These are phyloP conservation scores for Luffia ferchaultella DNA, from an alignment of 2,888 invertebrate species.

Conservation along the genomic window DNA sequence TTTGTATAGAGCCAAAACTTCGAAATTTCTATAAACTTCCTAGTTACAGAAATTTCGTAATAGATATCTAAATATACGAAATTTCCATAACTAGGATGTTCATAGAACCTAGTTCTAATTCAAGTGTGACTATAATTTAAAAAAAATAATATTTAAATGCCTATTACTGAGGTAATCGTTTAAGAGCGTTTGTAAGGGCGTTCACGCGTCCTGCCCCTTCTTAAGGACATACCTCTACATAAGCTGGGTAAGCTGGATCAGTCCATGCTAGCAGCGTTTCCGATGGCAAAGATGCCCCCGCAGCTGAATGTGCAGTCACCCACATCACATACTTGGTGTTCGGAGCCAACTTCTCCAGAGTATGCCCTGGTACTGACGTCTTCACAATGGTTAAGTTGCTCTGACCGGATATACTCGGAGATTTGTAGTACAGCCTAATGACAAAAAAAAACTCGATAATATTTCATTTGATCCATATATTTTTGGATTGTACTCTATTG, in stretches of 20 bases:
- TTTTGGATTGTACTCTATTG: neutral
- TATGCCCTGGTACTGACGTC: constrained; percentile 75
- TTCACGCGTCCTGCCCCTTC: too few relatives aligned
- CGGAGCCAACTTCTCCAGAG: constrained; percentile 75
- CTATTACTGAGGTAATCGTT: too few relatives aligned
- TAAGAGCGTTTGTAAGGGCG: too few relatives aligned
- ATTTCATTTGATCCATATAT: neutral
- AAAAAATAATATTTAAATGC: too few relatives aligned
- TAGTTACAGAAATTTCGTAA: too few relatives aligned
- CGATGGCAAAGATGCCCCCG: constrained; percentile 78
- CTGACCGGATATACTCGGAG: constrained; percentile 56
- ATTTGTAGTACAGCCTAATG: constrained; percentile 74
- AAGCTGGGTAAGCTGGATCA: constrained; percentile 86
- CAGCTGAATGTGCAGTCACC: constrained; percentile 72
- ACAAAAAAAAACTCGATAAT: neutral
- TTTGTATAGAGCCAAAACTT: too few relatives aligned
- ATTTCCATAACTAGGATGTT: too few relatives aligned
- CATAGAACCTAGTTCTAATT: too few relatives aligned
- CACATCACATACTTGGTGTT: constrained; percentile 86
- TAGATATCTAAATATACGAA: too few relatives aligned
- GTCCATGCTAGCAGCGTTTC: constrained; percentile 88
- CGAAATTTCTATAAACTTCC: too few relatives aligned
- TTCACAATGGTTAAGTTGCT: constrained; percentile 68
- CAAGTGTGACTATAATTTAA: too few relatives aligned
- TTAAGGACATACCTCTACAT: constrained; percentile 77